phyloP scores from a whole-genome alignment of 1,140 invertebrate species.

The Brachionus plicatilis region DNA sequence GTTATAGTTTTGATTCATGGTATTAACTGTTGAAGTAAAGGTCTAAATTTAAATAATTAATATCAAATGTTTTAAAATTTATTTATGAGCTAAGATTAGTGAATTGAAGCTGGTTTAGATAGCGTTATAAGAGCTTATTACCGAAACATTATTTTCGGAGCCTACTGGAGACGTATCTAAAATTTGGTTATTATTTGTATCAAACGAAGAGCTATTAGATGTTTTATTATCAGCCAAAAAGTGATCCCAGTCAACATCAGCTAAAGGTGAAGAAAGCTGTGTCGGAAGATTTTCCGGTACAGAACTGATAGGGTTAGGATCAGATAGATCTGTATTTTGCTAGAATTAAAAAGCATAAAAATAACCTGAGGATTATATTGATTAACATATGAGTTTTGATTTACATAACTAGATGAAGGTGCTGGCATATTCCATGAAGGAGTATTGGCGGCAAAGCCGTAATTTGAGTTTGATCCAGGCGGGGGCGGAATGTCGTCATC shows the following conservation, averaged over 20 bases:
- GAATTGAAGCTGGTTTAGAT: not conserved
- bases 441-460: not conserved
- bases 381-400: constrained; percentile 30
- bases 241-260: not conserved
- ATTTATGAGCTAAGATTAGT: not conserved
- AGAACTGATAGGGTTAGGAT: not conserved
- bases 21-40: not conserved
- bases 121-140: not conserved
- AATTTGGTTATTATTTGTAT: not conserved
- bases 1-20: not conserved
- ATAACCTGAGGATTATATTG: constrained; percentile 23
- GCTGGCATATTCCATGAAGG: constrained; percentile 23
- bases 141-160: not conserved
- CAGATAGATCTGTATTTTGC: not conserved
- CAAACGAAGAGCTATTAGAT: not conserved
- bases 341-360: not conserved
- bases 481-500: constrained; percentile 38
- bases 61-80: not conserved
- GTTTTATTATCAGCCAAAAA: not conserved
- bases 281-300: not conserved
- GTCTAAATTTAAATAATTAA: not conserved
- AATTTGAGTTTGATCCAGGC: not conserved
- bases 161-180: not conserved
- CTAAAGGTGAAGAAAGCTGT: not conserved
- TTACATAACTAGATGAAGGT: constrained; percentile 19